phyloP scores from a whole-genome alignment of 2,888 invertebrate species.

The Apodemia mormo region DNA sequence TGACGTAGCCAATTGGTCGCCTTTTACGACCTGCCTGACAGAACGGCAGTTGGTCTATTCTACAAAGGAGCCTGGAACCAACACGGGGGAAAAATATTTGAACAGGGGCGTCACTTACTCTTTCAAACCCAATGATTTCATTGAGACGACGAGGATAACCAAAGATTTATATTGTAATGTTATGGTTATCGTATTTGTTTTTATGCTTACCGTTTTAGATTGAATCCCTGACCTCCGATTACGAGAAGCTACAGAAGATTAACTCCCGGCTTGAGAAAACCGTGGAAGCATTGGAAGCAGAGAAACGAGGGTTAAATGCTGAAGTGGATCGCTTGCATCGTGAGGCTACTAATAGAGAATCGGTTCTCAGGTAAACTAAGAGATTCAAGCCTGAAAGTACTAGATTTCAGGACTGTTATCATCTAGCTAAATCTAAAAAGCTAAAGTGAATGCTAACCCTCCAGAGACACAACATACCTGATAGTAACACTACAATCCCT shows the following conservation, averaged over 20 bases:
- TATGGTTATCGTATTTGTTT: too few species aligned
- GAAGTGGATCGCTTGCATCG: constrained; percentile 90
- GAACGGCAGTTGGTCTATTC: too few species aligned
- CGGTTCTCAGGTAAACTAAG: constrained; percentile 79
- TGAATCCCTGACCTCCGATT: constrained; percentile 88
- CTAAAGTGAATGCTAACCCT: too few species aligned
- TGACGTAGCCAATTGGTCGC: too few species aligned
- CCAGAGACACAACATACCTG: too few species aligned
- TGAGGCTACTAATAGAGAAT: constrained; percentile 87
- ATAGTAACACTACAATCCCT: too few species aligned
- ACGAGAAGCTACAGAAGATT: constrained; percentile 89
- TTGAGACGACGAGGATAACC: neutral
- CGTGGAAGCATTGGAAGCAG: constrained; percentile 87
- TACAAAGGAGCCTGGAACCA: too few species aligned
- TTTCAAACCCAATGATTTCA: too few species aligned
- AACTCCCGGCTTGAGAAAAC: constrained; percentile 88
- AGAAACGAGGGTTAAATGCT: constrained; percentile 87
- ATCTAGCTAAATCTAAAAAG: too few species aligned
- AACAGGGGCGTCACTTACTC: too few species aligned
- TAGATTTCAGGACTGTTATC: neutral
- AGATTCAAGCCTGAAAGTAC: neutral
- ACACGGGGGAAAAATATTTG: too few species aligned
- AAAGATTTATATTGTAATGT: neutral
- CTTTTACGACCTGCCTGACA: too few species aligned
- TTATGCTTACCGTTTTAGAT: constrained; percentile 61